Evolutionary conservation across 2,888 invertebrate species (phyloP), one percentile per base, ranked within the genome.

Genomic region (Plebejus argus): DNA sequence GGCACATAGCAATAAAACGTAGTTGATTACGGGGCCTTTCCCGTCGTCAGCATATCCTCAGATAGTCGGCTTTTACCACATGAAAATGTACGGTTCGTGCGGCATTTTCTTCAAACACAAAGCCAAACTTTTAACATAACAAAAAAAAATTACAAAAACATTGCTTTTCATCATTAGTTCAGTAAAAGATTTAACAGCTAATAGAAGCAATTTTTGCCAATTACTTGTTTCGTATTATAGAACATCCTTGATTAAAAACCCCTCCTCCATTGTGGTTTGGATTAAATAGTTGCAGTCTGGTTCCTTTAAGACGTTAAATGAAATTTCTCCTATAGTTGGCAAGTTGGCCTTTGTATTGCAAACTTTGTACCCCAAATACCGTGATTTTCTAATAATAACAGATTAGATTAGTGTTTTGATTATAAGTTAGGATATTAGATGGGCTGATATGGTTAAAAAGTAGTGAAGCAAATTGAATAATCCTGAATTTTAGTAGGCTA

Each of bases 261-360:
- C 49, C 45, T 39, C 72, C 20, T 45, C 72, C 12, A 23, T 72
- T 72, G 72, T 45, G 72, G 72, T 72, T 72, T 49, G n/a, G 45
- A 72, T 72, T 33, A 72, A 72, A 72, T 72, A 72, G 72, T 72
- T 45, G 72, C 72, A 72, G 15, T 28, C 20, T 72, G 70, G 70
- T 35, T 71, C 71, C 71, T 71, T 71, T 71, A 71, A 71, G 39
- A 39, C 35, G 71, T 1, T 39, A 71, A 71, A 71, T 71, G 71
- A 71, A 71, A 71, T 39, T 71, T 71, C 71, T 39, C 35, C 39
- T n/a, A 8, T 33, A 66, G 28, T 66, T 66, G 15, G 23, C 61
- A 12, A 66, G 28, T 66, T 53, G 28, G 10, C 66, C 66, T 66
- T 66, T 66, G 66, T 28, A 66, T 66, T 28, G 28, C 28, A 66